phyloP scores from a whole-genome alignment of 2,113 vertebrate genomes.

The Pollimyrus isidori region DNA sequence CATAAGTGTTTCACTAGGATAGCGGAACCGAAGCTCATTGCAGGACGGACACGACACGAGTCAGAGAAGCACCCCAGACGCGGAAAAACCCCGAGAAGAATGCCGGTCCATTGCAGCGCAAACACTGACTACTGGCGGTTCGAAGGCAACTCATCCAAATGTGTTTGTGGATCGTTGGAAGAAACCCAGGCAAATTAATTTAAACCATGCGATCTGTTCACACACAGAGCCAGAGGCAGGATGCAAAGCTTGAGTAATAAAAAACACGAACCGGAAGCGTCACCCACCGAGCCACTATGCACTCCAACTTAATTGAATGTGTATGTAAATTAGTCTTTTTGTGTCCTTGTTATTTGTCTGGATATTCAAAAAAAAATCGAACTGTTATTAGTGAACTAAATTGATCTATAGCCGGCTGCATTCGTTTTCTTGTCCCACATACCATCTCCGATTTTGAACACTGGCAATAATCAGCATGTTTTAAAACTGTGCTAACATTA shows the following conservation, averaged over 20 bases:
- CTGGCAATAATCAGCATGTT: neutral
- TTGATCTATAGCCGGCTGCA: neutral
- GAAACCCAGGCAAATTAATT: neutral
- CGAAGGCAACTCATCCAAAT: neutral
- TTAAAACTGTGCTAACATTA: neutral
- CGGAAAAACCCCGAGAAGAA: neutral
- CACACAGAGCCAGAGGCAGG: neutral
- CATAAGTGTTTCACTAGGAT: neutral
- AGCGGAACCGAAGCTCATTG: neutral
- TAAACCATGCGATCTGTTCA: neutral
- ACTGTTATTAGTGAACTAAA: neutral
- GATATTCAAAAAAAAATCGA: neutral
- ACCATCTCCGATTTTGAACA: neutral
- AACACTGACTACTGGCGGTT: neutral
- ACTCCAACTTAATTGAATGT: neutral
- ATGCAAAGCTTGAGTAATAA: neutral
- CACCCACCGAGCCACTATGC: neutral
- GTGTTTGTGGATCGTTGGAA: neutral
- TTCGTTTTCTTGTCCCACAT: neutral
- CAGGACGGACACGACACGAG: neutral
- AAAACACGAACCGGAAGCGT: neutral
- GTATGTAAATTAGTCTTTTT: neutral
- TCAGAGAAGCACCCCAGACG: neutral
- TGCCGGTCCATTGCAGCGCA: neutral
- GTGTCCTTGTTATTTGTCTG: neutral